Conservation (phyloP, 64 coral and sea anemone genomes). For the Platygyra sinensis region DNA sequence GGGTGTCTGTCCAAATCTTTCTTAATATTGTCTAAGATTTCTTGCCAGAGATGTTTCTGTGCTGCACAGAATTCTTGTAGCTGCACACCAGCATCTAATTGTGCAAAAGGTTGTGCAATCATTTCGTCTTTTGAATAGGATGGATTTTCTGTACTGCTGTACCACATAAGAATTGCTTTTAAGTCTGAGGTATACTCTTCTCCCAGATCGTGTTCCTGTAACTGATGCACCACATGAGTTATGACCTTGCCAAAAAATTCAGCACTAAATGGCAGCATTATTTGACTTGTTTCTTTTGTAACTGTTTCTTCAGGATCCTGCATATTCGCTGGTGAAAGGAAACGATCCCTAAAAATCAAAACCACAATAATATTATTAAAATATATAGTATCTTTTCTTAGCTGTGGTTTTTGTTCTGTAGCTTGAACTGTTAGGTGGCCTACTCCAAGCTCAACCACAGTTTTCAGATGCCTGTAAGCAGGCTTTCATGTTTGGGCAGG, state of each 20-base stretch:
- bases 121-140: neutral
- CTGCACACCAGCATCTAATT: conserved; percentile 6
- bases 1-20: conserved; percentile 85
- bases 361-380: neutral
- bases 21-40: conserved; percentile 87
- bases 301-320: neutral
- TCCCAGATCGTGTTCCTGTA: conserved; percentile 15
- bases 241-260: conserved; percentile 8
- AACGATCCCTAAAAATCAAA: conserved; percentile 31
- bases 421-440: neutral
- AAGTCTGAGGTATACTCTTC: conserved; percentile 33
- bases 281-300: neutral
- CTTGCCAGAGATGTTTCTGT: conserved; percentile 67
- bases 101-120: neutral
- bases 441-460: too few relatives aligned
- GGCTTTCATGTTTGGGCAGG: too few relatives aligned
- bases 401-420: neutral
- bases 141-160: neutral
- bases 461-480: too few relatives aligned
- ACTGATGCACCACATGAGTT: conserved; percentile 25
- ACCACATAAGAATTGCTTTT: neutral
- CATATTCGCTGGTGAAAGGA: neutral
- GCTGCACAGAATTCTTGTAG: conserved; percentile 10
- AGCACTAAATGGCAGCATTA: conserved; percentile 13
- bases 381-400: neutral